Evolutionary conservation across 1,140 invertebrate genomes (phyloP), one percentile per base, ranked within the genome.

Genomic region (Popillia japonica): DNA sequence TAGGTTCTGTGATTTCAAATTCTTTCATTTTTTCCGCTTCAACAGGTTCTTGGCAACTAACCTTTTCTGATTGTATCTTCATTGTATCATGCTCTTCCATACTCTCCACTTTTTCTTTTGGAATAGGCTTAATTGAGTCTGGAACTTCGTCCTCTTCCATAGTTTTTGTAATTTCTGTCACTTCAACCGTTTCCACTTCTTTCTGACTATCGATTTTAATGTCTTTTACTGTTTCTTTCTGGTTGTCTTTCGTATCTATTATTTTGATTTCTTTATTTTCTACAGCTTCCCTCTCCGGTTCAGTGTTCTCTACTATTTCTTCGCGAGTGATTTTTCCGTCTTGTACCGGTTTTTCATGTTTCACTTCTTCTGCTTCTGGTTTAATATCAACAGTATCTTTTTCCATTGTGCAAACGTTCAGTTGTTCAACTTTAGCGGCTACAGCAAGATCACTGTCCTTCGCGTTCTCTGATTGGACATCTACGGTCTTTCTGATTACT

Each of bases 21-120:
- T 34, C 14, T 74, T 1, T 64, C 41, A 55, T 78, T 40, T 76
- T 78, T 78, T 78, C 73, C 22, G 78, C 2, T 44, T 44, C 11
- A 44, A 68, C 34, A 72, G 20, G 72, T 40, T 34, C 72, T 73
- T 23, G 3, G 7, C 40, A 42, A 42, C 22, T 11, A 11, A 17
- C 17, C 27, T 75, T n/a, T 74, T 55, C 14, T 55, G 48, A 0
- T 17, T 55, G 48, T 3, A 10, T 6, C 3, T 9, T n/a, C 11
- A 34, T 48, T 55, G 3, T 40, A 72, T 72, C 8, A 10, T 72
- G 27, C 17, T 55, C 48, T 55, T 34, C 27, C 27, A 34, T 2
- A 34, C 27, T 34, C 4, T 34, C 27, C 4, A 34, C 4, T 4
- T 34, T 34, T 34, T 34, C 27, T 4, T 34, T 34, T 34, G 27